Percentiles rank a stretch among this genome's conserved stretches.
Conservation (phyloP, 2,113 vertebrate genomes). For the Beaufortia kweichowensis region DNA sequence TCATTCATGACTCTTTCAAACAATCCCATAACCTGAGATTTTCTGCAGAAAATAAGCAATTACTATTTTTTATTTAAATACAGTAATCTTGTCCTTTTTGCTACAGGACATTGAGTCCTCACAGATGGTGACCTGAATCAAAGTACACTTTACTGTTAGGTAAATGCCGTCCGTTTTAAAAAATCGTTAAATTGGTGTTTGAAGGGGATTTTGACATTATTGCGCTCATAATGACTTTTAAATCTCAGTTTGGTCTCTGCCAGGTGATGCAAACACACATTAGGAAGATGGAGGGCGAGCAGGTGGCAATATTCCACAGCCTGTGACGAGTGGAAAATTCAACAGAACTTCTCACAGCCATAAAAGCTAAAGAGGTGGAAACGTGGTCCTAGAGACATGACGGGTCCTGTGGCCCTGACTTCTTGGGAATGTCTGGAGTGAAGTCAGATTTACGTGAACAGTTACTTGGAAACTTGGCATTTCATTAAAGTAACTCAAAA, state of each 20-base stretch:
- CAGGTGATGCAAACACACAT: constrained; percentile 31
- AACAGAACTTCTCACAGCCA: constrained; percentile 62
- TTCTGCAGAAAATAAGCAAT: not conserved
- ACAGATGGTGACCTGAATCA: constrained; percentile 42
- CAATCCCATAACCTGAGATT: not conserved
- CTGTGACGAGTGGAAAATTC: constrained; percentile 64
- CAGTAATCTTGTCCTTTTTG: constrained; percentile 17
- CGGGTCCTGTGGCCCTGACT: constrained; percentile 33
- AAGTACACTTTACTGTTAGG: constrained; percentile 27
- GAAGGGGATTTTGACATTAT: constrained; percentile 9
- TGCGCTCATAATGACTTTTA: constrained; percentile 20
- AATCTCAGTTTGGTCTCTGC: not conserved
- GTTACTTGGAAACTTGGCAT: constrained; percentile 35
- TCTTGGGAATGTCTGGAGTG: constrained; percentile 35
- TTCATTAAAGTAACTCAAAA: not conserved
- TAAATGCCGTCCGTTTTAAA: not conserved
- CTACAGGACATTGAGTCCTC: constrained; percentile 9
- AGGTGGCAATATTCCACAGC: constrained; percentile 64
- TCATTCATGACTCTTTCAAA: too few relatives aligned
- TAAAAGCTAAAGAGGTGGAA: constrained; percentile 70
- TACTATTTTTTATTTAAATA: constrained; percentile 2
- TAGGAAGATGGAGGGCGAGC: not conserved
- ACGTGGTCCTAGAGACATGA: constrained; percentile 32
- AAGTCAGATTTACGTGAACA: not conserved
- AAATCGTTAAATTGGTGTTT: not conserved